phyloP scores from a whole-genome alignment of 1,140 invertebrate genomes.

The Eulimnadia texana region DNA sequence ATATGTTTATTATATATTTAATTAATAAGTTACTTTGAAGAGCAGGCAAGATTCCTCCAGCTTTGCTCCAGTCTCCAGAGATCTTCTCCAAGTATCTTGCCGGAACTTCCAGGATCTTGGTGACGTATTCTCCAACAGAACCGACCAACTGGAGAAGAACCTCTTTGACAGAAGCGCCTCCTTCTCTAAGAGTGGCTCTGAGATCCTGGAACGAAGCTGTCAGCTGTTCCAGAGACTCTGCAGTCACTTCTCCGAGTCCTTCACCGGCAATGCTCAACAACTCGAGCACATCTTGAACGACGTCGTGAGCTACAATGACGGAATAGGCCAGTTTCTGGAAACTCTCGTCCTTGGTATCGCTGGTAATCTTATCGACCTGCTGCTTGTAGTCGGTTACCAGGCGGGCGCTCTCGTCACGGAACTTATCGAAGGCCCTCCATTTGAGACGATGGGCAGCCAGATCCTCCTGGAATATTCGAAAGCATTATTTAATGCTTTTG shows the following conservation, averaged over 20 bases:
- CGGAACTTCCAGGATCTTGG: neutral
- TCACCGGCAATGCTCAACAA: neutral
- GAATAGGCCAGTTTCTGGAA: neutral
- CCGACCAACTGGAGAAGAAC: constrained; percentile 22
- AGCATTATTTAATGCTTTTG: neutral
- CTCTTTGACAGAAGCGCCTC: constrained; percentile 37
- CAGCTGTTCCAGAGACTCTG: constrained; percentile 9
- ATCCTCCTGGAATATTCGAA: neutral
- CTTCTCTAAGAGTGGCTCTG: constrained; percentile 47
- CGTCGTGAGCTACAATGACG: neutral
- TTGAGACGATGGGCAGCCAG: constrained; percentile 5
- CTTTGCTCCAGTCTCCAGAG: constrained; percentile 34
- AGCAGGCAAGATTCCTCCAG: neutral
- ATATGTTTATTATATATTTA: constrained; percentile 29
- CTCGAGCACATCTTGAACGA: neutral
- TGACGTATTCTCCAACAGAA: neutral
- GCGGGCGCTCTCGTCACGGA: neutral
- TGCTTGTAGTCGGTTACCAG: constrained; percentile 8
- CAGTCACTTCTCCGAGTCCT: neutral
- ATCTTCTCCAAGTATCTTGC: neutral
- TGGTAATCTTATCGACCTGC: constrained; percentile 7
- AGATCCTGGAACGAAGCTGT: constrained; percentile 29
- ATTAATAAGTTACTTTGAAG: constrained; percentile 23
- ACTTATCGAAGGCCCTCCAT: constrained; percentile 14
- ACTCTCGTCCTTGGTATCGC: constrained; percentile 12